Base-by-base conservation (phyloP, 1,140 invertebrate species). In the Contarinia nasturtii region DNA sequence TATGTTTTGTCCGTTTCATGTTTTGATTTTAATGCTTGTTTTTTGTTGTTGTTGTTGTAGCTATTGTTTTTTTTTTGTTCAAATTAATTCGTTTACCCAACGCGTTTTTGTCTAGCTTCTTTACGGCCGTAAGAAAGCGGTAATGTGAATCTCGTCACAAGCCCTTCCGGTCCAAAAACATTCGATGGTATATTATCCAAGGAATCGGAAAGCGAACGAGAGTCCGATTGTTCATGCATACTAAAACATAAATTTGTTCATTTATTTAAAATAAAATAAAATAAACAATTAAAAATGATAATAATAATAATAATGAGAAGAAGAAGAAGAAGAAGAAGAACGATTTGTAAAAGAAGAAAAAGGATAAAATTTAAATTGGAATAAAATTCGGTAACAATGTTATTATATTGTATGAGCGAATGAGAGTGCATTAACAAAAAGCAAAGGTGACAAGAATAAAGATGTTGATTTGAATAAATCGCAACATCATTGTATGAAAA, bases 61-160 rank as follows among this genome's bases (percentile, higher is more conserved):
- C 11, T 4, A 11, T 42, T 17, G 7, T 42, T 42, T 11, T 42
- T 42, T 42, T 42, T 17, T 2, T 42, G 15, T 46, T n/a, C 12
- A 47, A 4, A 41, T 34, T n/a, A 51, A 55, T 54, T 40, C 27
- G 18, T 55, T 58, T 65, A 74, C 72, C 72, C 61, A 71, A 64
- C 70, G 67, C 71, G 67, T 60, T 74, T 74, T 59, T 74, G 72
- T 49, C 72, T 68, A 54, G 68, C 71, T 61, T 74, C 71, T 59
- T 71, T 70, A 53, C 71, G 69, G 58, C 70, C 71, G 60, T 73
- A 73, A 57, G 69, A 72, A 58, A 74, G 63, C 48, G 71, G 72
- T 60, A 74, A 66, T 56, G 71, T 73, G 65, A 74, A 73, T 64
- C 72, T 58, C 47, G 61, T 63, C 46, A 64, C 61, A 54, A 64